These are phyloP conservation scores for Vanessa atalanta DNA, from an alignment of 1,140 invertebrate genomes.

Conservation along the genomic window DNA sequence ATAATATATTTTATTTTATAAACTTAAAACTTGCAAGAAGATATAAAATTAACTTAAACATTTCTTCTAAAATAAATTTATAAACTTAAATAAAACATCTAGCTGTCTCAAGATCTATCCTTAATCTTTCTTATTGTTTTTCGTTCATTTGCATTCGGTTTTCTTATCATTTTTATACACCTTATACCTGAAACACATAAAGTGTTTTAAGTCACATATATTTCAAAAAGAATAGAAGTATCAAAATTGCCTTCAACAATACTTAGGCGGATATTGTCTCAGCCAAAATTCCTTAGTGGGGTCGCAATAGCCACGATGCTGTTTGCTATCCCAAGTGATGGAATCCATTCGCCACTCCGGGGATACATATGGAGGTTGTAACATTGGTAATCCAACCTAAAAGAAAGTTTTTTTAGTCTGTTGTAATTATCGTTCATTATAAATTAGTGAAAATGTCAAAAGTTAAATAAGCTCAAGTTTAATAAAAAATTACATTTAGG, in stretches of 20 bases:
- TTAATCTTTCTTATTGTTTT: not conserved
- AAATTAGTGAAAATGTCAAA: too few species aligned
- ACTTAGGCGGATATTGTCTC: conserved; percentile 31
- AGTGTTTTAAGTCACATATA: not conserved
- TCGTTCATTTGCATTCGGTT: not conserved
- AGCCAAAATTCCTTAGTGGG: conserved; percentile 71
- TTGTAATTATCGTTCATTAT: too few species aligned
- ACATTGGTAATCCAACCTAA: conserved; percentile 46
- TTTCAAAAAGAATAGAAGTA: not conserved
- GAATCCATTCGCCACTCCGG: conserved; percentile 59
- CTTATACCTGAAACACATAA: not conserved
- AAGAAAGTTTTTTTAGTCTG: not conserved
- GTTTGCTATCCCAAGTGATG: conserved; percentile 62
- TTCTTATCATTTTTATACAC: not conserved
- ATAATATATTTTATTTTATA: not conserved
- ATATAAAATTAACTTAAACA: conserved; percentile 12
- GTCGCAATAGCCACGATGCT: conserved; percentile 60
- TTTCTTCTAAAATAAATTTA: conserved; percentile 22
- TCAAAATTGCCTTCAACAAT: not conserved
- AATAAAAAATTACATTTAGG: too few species aligned
- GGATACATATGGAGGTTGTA: conserved; percentile 44
- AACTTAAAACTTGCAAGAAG: not conserved
- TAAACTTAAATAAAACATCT: not conserved
- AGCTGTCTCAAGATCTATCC: not conserved
- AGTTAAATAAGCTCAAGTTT: too few species aligned